Evolutionary conservation across 1,140 invertebrate genomes (phyloP).

Genomic region (Potamilus streckersoni): DNA sequence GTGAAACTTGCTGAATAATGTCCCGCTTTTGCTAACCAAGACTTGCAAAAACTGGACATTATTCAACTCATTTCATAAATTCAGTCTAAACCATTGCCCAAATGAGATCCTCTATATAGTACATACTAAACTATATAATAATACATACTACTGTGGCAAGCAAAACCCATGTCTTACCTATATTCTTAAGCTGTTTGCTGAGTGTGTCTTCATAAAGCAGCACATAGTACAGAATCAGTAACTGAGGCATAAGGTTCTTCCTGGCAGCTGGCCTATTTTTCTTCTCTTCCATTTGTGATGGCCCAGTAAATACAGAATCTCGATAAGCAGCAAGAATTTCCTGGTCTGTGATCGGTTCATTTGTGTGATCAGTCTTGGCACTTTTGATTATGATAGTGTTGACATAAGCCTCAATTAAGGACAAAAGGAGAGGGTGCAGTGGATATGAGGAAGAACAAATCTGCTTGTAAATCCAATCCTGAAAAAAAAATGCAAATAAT

Average conservation of each 20-base stretch:
- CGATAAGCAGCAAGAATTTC: constrained; percentile 87
- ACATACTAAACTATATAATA: background rate
- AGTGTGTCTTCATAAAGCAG: constrained; percentile 93
- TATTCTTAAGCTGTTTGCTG: constrained; percentile 81
- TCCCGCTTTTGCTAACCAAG: no score
- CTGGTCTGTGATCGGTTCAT: constrained; percentile 90
- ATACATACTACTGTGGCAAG: background rate
- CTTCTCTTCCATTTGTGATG: constrained; percentile 70
- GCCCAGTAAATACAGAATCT: constrained; percentile 42
- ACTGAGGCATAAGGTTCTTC: constrained; percentile 81
- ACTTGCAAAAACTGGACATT: no score
- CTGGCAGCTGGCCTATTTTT: constrained; percentile 10
- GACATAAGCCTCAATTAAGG: constrained; percentile 95
- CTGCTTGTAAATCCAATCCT: constrained; percentile 93
- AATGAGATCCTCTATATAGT: no score
- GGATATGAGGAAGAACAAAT: constrained; percentile 88
- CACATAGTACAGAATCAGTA: constrained; percentile 92
- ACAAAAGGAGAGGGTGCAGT: constrained; percentile 91
- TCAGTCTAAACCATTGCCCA: no score
- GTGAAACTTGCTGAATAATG: no score
- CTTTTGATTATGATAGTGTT: constrained; percentile 88
- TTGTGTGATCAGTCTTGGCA: constrained; percentile 77
- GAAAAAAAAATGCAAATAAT: constrained; percentile 11
- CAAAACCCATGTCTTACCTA: constrained; percentile 60
- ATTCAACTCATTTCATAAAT: no score